Conservation (phyloP, 1,140 invertebrate species). For the Tetranychus cinnabarinus region DNA sequence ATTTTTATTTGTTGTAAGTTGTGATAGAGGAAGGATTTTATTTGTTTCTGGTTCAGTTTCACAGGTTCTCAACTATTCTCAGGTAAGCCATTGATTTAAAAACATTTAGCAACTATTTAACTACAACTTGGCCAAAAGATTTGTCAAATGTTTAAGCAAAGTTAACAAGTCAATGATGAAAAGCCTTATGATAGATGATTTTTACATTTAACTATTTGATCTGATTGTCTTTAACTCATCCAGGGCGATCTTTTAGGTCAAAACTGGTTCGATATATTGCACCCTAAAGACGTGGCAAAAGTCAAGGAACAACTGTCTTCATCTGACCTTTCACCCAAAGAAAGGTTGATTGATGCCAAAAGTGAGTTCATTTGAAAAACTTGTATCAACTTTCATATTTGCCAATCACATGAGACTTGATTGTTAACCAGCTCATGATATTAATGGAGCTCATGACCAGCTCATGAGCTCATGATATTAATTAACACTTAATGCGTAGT, state of each 20-base stretch:
- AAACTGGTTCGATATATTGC: conserved; percentile 79
- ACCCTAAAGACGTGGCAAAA: conserved; percentile 79
- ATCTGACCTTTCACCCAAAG: conserved; percentile 60
- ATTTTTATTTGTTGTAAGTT: conserved; percentile 77
- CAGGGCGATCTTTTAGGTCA: conserved; percentile 68
- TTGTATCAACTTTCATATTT: neutral
- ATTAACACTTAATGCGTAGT: too few relatives aligned
- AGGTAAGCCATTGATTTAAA: conserved; percentile 28
- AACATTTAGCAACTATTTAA: neutral
- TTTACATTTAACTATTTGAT: neutral
- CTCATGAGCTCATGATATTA: neutral
- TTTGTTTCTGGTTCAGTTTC: conserved; percentile 77
- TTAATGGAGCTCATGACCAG: neutral
- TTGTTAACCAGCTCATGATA: neutral
- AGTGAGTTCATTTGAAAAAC: conserved; percentile 32
- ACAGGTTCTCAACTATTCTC: conserved; percentile 54
- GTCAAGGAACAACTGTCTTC: conserved; percentile 84
- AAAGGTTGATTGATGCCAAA: conserved; percentile 72
- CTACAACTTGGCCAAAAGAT: too few relatives aligned
- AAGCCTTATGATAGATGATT: neutral
- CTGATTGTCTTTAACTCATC: conserved; percentile 14
- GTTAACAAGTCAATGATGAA: neutral
- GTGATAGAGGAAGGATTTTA: conserved; percentile 64
- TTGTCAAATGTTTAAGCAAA: too few relatives aligned
- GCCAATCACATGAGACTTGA: neutral